phyloP scores from a whole-genome alignment of 2,888 invertebrate species.

The Agonopterix subpropinquella region DNA sequence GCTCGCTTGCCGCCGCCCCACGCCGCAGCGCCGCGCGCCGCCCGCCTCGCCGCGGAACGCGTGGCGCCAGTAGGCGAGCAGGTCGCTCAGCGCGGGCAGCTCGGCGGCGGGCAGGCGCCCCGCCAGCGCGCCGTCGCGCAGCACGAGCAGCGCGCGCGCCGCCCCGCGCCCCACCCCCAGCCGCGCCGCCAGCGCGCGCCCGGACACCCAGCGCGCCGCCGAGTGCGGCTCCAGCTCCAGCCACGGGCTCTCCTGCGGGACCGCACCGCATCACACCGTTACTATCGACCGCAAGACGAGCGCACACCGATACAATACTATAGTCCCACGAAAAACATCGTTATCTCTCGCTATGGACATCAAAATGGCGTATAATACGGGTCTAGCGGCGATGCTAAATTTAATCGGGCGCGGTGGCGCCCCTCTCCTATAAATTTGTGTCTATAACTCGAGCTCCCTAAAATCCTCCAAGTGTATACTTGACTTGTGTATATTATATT shows the following conservation, averaged over 20 bases:
- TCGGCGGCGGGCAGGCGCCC: conserved; percentile 58
- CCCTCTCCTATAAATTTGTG: no score
- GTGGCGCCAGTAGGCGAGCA: conserved; percentile 37
- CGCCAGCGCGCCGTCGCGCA: conserved; percentile 19
- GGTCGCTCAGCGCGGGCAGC: conserved; percentile 35
- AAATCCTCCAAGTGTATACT: no score
- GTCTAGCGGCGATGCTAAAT: no score
- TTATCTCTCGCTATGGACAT: no score
- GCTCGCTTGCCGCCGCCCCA: background rate
- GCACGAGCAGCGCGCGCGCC: conserved; percentile 70
- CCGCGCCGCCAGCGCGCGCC: conserved; percentile 33
- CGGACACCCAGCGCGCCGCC: conserved; percentile 16
- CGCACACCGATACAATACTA: no score
- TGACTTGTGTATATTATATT: no score
- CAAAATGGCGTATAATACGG: no score
- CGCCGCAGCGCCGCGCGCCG: conserved; percentile 1
- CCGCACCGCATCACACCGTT: background rate
- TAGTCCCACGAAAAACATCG: no score
- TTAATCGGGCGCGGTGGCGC: no score
- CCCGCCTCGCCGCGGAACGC: conserved; percentile 51
- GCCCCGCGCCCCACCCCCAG: conserved; percentile 47
- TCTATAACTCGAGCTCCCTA: no score
- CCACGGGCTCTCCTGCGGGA: background rate
- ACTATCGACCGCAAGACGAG: conserved; percentile 18
- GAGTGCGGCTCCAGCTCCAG: background rate